Percentiles rank a stretch among this genome's conserved stretches.
Evolutionary conservation across 2,113 vertebrate species (phyloP).

Genomic region (Calyptomena viridis): DNA sequence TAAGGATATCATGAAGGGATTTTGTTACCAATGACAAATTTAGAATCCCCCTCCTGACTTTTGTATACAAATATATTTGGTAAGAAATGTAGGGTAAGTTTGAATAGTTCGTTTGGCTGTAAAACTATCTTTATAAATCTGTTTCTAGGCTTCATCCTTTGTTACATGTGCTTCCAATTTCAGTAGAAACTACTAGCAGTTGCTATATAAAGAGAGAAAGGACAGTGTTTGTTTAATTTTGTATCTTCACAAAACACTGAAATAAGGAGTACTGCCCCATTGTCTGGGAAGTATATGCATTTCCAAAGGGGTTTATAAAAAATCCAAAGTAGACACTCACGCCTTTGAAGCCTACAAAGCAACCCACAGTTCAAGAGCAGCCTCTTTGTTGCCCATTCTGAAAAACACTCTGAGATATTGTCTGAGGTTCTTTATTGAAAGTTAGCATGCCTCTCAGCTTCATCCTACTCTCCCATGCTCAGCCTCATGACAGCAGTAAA

Average conservation of each 20-base stretch:
- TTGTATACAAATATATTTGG: background rate
- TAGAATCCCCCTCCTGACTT: background rate
- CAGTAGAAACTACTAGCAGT: background rate
- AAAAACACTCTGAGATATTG: background rate
- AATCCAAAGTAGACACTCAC: background rate
- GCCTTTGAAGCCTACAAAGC: background rate
- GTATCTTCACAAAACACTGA: background rate
- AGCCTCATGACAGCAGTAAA: background rate
- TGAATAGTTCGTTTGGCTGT: constrained; percentile 21
- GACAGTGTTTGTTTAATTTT: background rate
- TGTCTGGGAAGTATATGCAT: background rate
- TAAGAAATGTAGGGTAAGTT: background rate
- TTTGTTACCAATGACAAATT: constrained; percentile 2
- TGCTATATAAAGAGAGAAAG: background rate
- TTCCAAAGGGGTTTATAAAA: background rate
- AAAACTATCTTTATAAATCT: constrained; percentile 16
- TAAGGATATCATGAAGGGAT: background rate
- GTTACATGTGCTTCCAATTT: constrained; percentile 19
- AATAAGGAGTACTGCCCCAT: background rate
- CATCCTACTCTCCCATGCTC: background rate
- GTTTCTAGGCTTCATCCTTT: constrained; percentile 13
- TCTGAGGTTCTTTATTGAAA: background rate
- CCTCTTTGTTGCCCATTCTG: background rate
- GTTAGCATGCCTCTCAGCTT: constrained; percentile 8
- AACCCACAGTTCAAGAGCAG: background rate